Evolutionary conservation across 2,113 vertebrate genomes (phyloP).

Genomic region (Baryphthengus martii): DNA sequence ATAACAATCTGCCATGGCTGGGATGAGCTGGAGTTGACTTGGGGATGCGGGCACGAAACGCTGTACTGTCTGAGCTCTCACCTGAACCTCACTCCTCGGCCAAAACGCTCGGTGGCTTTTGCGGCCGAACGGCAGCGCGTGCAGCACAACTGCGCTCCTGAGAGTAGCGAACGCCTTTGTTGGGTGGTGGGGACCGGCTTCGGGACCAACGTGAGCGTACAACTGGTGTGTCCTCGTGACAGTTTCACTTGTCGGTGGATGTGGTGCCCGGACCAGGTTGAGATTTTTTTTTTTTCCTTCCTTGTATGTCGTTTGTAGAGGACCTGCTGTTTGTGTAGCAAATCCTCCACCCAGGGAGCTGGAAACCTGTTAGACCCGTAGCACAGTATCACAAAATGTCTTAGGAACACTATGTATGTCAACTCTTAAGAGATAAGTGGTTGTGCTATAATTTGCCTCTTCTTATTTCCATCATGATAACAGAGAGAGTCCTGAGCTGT

Average conservation of each 20-base stretch:
- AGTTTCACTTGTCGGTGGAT: background rate
- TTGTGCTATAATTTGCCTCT: background rate
- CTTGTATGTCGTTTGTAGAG: background rate
- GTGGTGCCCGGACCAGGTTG: background rate
- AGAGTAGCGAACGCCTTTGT: background rate
- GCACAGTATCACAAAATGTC: background rate
- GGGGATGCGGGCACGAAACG: background rate
- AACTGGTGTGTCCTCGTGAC: rapidly evolving
- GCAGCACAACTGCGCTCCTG: background rate
- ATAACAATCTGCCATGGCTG: background rate
- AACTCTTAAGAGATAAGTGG: background rate
- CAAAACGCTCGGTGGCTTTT: background rate
- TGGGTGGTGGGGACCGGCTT: background rate
- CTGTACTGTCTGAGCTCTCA: background rate
- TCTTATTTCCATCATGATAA: background rate
- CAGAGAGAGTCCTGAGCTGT: background rate
- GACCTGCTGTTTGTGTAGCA: background rate
- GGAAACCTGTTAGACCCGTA: background rate
- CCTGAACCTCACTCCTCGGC: background rate
- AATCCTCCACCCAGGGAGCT: background rate
- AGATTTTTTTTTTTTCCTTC: background rate
- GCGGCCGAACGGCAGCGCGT: background rate
- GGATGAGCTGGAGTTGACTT: background rate
- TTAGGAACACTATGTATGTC: background rate
- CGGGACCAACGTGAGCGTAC: background rate